Evolutionary conservation across 2,888 invertebrate species (phyloP), one percentile per base, ranked within the genome.

Genomic region (Lagria hirta): DNA sequence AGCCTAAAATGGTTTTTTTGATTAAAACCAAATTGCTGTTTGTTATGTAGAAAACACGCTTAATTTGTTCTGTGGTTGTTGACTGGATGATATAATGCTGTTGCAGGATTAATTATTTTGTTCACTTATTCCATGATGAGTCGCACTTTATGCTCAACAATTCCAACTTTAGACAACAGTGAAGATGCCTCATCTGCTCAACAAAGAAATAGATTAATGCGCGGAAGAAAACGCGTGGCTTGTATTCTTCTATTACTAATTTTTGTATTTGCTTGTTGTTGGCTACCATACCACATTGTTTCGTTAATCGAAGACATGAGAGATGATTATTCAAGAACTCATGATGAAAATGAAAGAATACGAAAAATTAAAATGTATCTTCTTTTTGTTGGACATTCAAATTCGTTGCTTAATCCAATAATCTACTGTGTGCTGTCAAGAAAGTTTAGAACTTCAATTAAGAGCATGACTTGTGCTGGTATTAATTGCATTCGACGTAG

Each of bases 211-310:
- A 70, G 83, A 52, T 67, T 86, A 64, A 78, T 86, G 66, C 78
- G 81, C 29, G 84, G 86, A 57, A 72, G 88, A 37, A 82, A 83
- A 61, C 75, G 85, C 20, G 85, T 87, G 5, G 88, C 88, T 0
- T 83, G 84, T 77, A 86, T 88, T 51, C 74, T 88, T 10, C 73
- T 88, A 1, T 75, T 86, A 0, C 72, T 88, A 7, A 86, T 87
- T 0, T 77, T 86, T 1, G 75, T 87, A 12, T 88, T 88, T 61
- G 86, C 86, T 0, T 65, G 83, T 3, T 88, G 88, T 69, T 88
- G 88, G 88, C 72, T 88, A 26, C 88, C 88, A 0, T 86, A 86
- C 73, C 84, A 86, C 68, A 80, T 84, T 28, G 71, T 84, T 13
- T 80, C 78, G 59, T 73, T 86, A 8, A 71, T 86, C 33, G 68